Conservation (phyloP, 2,113 vertebrate genomes). For the Anhinga anhinga region DNA sequence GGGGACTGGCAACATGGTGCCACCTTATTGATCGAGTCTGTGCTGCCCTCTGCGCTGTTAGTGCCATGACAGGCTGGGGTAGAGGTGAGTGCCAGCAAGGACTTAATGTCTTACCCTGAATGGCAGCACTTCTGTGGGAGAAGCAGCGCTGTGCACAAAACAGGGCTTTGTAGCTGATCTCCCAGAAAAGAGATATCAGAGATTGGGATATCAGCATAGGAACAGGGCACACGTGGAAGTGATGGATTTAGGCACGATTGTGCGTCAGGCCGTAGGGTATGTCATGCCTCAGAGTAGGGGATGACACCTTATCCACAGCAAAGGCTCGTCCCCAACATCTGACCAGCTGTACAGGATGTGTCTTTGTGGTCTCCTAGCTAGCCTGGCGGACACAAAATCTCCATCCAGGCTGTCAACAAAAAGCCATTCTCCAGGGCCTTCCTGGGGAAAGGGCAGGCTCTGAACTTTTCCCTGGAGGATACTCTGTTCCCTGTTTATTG, state of each 20-base stretch:
- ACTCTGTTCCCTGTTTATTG: neutral
- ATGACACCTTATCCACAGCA: neutral
- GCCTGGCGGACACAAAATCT: neutral
- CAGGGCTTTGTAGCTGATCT: neutral
- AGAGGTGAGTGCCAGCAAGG: accelerated
- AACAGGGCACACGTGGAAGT: accelerated
- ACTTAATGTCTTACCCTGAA: neutral
- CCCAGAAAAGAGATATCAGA: neutral
- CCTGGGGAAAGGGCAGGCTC: constrained; percentile 32
- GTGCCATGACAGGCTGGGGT: neutral
- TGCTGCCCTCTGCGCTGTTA: neutral
- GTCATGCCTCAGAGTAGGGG: neutral
- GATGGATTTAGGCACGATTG: accelerated
- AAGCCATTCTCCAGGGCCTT: constrained; percentile 29
- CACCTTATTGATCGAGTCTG: neutral
- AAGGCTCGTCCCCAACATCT: neutral
- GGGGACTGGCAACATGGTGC: neutral
- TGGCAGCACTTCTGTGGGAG: neutral
- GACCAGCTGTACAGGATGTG: constrained; percentile 39
- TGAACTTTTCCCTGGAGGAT: constrained; percentile 4
- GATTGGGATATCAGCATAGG: neutral
- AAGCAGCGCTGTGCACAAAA: accelerated
- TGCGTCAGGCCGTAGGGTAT: neutral
- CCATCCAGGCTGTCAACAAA: neutral
- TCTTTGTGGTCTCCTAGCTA: neutral